These are phyloP conservation scores for Drosophila anomalata DNA, from an alignment of 2,888 invertebrate genomes.

Conservation along the genomic window DNA sequence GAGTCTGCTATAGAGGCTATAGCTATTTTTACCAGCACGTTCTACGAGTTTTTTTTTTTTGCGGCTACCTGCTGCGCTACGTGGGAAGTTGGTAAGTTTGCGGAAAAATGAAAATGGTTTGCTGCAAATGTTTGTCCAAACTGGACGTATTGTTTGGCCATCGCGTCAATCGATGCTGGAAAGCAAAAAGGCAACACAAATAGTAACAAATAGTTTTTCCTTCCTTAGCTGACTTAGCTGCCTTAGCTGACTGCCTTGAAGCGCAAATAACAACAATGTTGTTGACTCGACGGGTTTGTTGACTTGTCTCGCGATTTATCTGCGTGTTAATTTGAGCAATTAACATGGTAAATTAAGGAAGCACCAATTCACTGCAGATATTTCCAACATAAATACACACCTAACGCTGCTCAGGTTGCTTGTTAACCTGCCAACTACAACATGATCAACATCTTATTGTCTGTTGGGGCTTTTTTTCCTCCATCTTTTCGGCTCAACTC, in stretches of 20 bases:
- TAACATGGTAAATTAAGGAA: conserved; percentile 65
- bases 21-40: conserved; percentile 50
- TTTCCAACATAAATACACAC: conserved; percentile 38
- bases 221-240: neutral
- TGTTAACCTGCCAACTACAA: conserved; percentile 48
- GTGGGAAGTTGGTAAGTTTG: conserved; percentile 57
- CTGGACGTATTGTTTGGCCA: conserved; percentile 38
- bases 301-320: conserved; percentile 56
- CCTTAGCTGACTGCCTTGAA: conserved; percentile 9
- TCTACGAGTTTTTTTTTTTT: conserved; percentile 57
- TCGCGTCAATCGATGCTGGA: neutral
- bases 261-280: conserved; percentile 23
- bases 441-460: conserved; percentile 43
- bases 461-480: conserved; percentile 23
- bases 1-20: neutral
- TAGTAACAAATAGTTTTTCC: conserved; percentile 9
- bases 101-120: conserved; percentile 13
- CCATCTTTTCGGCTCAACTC: neutral
- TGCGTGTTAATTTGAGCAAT: conserved; percentile 60
- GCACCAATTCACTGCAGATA: conserved; percentile 49
- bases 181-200: conserved; percentile 6
- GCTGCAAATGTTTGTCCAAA: conserved; percentile 40
- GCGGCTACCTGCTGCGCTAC: conserved; percentile 54
- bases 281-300: conserved; percentile 37
- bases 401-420: conserved; percentile 41